These are phyloP conservation scores for Ifrita kowaldi DNA, from an alignment of 2,113 vertebrate genomes.

Conservation along the genomic window DNA sequence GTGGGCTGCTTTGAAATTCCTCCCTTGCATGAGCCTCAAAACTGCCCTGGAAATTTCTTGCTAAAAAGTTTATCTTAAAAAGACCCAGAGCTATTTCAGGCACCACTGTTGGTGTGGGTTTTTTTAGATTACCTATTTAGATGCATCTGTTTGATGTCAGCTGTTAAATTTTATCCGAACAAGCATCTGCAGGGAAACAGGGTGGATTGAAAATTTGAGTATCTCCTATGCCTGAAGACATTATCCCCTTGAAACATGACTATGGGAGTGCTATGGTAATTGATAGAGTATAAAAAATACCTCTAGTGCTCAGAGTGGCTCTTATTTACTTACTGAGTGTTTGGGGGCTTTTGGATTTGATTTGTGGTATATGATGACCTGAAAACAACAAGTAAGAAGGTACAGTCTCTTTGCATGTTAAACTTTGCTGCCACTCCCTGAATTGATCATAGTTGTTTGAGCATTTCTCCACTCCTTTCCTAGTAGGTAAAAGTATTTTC, in stretches of 20 bases:
- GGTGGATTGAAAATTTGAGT: neutral
- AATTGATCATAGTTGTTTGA: neutral
- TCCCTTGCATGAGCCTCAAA: slow-evolving; percentile 23
- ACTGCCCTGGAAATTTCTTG: slow-evolving; percentile 32
- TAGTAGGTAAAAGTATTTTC: neutral
- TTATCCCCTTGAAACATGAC: neutral
- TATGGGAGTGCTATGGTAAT: neutral
- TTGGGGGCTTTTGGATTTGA: neutral
- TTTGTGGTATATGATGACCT: neutral
- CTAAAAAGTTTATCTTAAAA: slow-evolving; percentile 31
- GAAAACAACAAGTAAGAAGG: neutral
- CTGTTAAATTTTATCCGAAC: neutral
- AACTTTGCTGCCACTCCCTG: neutral
- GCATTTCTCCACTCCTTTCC: neutral
- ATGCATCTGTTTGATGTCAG: slow-evolving; percentile 49
- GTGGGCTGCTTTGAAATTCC: slow-evolving; percentile 50
- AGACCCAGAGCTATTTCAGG: slow-evolving; percentile 10
- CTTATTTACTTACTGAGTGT: neutral
- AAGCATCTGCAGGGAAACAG: neutral
- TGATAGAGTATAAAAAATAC: neutral
- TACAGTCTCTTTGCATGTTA: neutral
- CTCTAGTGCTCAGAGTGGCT: neutral
- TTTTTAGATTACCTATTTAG: slow-evolving; percentile 17
- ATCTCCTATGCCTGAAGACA: neutral
- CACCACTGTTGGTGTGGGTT: neutral